Evolutionary conservation across 2,797 vertebrate genomes (phyloP).

Genomic region (Urosaurus nigricauda): DNA sequence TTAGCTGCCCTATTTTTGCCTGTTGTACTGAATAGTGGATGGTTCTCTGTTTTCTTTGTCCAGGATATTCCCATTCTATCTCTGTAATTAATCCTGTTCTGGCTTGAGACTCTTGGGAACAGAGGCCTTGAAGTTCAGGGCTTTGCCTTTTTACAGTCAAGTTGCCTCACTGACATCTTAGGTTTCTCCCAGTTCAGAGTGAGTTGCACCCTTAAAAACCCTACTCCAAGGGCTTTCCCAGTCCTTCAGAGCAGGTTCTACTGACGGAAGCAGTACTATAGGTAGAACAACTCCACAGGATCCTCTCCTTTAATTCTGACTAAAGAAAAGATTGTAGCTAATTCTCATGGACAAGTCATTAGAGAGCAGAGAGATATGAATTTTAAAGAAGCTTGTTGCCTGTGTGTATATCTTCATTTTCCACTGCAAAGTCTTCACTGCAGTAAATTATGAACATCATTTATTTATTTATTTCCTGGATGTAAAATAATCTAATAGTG

Average conservation of each 20-base stretch:
- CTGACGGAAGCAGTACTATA: neutral
- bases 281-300: neutral
- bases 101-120: too few species aligned
- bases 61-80: too few species aligned
- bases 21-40: too few species aligned
- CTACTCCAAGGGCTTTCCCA: too few species aligned
- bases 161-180: too few species aligned
- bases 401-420: constrained; percentile 42
- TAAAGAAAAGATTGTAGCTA: constrained; percentile 16
- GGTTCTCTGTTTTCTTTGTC: too few species aligned
- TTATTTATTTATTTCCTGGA: constrained; percentile 59
- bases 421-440: constrained; percentile 6
- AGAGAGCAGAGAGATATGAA: neutral
- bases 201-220: too few species aligned
- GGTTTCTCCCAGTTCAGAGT: too few species aligned
- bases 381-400: constrained; percentile 7
- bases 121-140: too few species aligned
- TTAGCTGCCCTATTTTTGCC: too few species aligned
- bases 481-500: constrained; percentile 17
- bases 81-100: too few species aligned
- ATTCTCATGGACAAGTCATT: neutral
- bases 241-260: neutral
- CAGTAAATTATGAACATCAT: constrained; percentile 28
- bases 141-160: too few species aligned
- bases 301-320: neutral